Evolutionary conservation across 2,888 invertebrate genomes (phyloP), one percentile per base, ranked within the genome.

Genomic region (Lathronympha strigana): DNA sequence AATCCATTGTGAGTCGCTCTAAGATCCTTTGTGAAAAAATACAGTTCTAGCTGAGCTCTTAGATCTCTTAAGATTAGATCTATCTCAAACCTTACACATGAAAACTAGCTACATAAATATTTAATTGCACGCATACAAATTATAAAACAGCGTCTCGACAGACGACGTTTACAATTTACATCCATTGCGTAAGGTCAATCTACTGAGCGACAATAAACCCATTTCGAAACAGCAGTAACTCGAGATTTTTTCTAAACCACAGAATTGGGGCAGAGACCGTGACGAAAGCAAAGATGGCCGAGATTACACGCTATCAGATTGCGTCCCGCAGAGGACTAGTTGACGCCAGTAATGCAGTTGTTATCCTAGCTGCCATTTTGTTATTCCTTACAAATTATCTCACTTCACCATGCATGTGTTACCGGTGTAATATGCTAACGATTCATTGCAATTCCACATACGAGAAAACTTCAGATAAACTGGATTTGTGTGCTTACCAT

Each of bases 251-350:
- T 73, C 60, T 69, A 68, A 76, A 80, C 80, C 80, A 79, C 80
- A 82, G 79, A 83, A 81, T 76, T 74, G 76, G 79, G 72, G 75
- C 82, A 79, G 72, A 75, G 68, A 71, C 75, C 83, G 82, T 85
- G 84, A 84, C 84, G 80, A 76, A 71, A 73, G 72, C 76, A 72
- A 76, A 78, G 80, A 79, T 78, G 74, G 72, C 70, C 69, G 68
- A 76, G 77, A 80, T 81, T 82, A 77, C 78, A 76, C 72, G 75
- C 73, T 76, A 77, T 79, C 77, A 74, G 75, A 76, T 77, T 74
- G 63, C 76, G 68, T 69, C 71, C 78, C 38, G 57, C 50, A 50
- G 40, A 40, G 50, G 4, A 54, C 53, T 33, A 15, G 38, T 28
- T 49, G 55, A 33, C 38, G 15, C 9, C 57, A 43, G 43, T 58